These are phyloP conservation scores for Drosophila pseudoobscura DNA, from an alignment of 1,140 invertebrate genomes.

Conservation along the genomic window DNA sequence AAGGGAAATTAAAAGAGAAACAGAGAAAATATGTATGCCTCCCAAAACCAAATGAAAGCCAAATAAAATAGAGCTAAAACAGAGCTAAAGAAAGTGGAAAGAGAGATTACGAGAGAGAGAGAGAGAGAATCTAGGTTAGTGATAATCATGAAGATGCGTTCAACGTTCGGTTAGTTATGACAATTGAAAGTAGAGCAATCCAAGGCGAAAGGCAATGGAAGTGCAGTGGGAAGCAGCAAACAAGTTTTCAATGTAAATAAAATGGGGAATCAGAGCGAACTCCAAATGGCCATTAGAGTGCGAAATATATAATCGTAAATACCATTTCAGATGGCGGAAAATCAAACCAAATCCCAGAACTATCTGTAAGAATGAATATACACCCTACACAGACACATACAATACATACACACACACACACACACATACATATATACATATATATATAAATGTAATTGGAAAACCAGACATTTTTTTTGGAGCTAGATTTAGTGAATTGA, in stretches of 20 bases:
- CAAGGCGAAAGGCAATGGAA: slow-evolving; percentile 8
- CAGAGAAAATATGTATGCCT: too few relatives aligned
- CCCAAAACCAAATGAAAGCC: not conserved
- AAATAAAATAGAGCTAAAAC: slow-evolving; percentile 5
- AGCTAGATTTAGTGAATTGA: slow-evolving; percentile 47
- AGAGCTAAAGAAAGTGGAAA: not conserved
- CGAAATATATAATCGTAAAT: slow-evolving; percentile 11
- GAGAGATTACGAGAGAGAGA: not conserved
- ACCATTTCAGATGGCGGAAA: slow-evolving; percentile 29
- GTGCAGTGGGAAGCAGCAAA: not conserved
- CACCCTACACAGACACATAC: slow-evolving; percentile 11
- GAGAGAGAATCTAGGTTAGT: slow-evolving; percentile 66
- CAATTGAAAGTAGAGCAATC: slow-evolving; percentile 49
- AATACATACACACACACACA: slow-evolving; percentile 27
- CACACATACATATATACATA: slow-evolving; percentile 13
- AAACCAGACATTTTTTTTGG: slow-evolving; percentile 47
- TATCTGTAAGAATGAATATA: slow-evolving; percentile 35
- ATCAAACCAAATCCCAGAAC: slow-evolving; percentile 56
- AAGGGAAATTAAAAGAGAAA: slow-evolving; percentile 11
- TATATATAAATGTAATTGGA: slow-evolving; percentile 15
- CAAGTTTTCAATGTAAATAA: slow-evolving; percentile 64
- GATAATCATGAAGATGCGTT: slow-evolving; percentile 76
- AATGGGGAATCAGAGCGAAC: slow-evolving; percentile 41
- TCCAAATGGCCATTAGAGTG: not conserved
- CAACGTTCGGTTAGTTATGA: slow-evolving; percentile 77